Evolutionary conservation across 2,797 vertebrate species (phyloP), one percentile per base, ranked within the genome.

Genomic region (Acipenser oxyrinchus): DNA sequence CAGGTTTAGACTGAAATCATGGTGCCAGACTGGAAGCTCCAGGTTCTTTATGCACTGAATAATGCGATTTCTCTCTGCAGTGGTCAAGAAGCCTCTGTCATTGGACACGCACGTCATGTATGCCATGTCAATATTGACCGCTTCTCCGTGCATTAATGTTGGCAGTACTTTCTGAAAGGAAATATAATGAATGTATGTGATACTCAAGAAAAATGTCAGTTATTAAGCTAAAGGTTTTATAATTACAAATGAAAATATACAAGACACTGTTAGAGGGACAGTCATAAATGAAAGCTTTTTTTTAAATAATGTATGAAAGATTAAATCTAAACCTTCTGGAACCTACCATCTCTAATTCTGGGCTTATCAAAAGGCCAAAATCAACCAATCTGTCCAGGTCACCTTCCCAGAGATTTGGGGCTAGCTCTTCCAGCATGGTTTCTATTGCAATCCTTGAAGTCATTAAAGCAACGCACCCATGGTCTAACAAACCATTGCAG

Each of bases 391-490:
- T 83, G 76, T 94, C 81, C 8, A 93, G 77, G 23, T 92, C 88
- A 13, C 93, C 90, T 72, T 94, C 91, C 91, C 91, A 92, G 23
- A 92, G 90, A 71, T 93, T 93, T 52, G 90, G 91, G 48, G 90
- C 90, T 8, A 93, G 83, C 72, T 93, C 91, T 77, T 93, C 91
- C 66, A 93, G 70, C 91, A 93, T 92, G 50, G 87, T 89, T 64
- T 82, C 83, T 18, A 93, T 93, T 64, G 91, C 91, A 65, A 88
- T 80, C 58, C 74, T 86, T 51, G 88, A 90, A 1, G 83, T 79
- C 50, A 84, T 81, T 11, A 87, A 78, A 2, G 88, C 89, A 64
- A 77, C 72, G 0, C 89, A 83, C 2, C 61, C 0, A 0, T 62
- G 18, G 67, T 64, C 23, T 1, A 51, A 23, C 7, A 70, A 77